Conservation (phyloP, 2,113 vertebrate species). For the Cyanistes caeruleus region DNA sequence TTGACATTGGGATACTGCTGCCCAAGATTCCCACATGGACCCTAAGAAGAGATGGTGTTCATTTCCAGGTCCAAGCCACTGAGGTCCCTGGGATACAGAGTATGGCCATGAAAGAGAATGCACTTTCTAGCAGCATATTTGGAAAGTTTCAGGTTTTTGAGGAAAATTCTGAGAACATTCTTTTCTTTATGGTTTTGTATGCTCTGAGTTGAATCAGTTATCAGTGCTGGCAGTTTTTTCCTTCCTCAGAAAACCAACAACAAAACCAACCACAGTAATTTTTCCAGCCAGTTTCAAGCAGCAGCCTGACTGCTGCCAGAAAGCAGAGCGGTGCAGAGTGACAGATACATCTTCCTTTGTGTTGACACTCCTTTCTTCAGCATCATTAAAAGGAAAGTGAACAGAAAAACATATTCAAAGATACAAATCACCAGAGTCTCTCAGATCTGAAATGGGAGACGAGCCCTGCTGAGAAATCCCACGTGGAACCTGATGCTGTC, state of each 20-base stretch:
- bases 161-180: background rate
- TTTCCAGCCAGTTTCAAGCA: background rate
- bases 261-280: background rate
- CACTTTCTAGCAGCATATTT: background rate
- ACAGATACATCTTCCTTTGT: slow-evolving; percentile 18
- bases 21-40: background rate
- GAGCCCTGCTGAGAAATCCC: slow-evolving; percentile 19
- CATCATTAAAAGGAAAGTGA: slow-evolving; percentile 42
- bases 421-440: slow-evolving; percentile 17
- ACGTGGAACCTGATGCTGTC: background rate
- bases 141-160: background rate
- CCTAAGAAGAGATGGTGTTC: background rate
- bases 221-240: background rate
- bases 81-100: background rate
- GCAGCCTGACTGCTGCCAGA: background rate
- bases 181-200: background rate
- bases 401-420: background rate
- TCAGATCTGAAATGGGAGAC: background rate
- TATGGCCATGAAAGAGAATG: background rate
- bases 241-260: background rate
- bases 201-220: background rate
- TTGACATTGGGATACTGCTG: background rate
- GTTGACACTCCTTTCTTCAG: slow-evolving; percentile 29
- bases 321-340: background rate
- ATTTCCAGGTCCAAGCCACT: background rate